phyloP scores from a whole-genome alignment of 2,888 invertebrate species.

The Chloroclysta siterata region DNA sequence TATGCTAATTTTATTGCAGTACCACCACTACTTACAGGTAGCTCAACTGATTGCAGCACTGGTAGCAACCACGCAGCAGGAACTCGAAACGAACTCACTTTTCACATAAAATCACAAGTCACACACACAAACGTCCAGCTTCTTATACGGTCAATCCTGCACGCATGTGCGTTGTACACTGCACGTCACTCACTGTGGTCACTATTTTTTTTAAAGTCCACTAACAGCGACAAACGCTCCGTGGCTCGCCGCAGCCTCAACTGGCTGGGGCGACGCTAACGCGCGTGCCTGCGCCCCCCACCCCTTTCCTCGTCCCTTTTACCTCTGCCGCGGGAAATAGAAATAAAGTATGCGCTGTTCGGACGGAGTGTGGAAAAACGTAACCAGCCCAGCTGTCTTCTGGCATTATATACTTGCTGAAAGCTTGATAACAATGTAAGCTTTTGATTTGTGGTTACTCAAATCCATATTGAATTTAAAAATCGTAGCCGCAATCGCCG shows the following conservation, averaged over 20 bases:
- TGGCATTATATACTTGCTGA: constrained; percentile 47
- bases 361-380: constrained; percentile 76
- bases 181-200: constrained; percentile 77
- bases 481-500: neutral
- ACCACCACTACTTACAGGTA: constrained; percentile 68
- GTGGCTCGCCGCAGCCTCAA: constrained; percentile 72
- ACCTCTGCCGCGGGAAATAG: constrained; percentile 82
- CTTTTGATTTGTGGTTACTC: neutral
- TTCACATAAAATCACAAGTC: constrained; percentile 72
- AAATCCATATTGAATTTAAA: neutral
- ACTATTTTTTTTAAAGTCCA: constrained; percentile 52
- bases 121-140: constrained; percentile 56
- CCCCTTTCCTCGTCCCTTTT: constrained; percentile 63
- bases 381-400: constrained; percentile 65
- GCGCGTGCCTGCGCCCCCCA: constrained; percentile 74
- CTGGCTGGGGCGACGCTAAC: constrained; percentile 82
- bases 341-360: constrained; percentile 79
- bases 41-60: constrained; percentile 54
- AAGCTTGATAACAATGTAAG: constrained; percentile 8
- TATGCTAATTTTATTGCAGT: constrained; percentile 62
- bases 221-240: constrained; percentile 59
- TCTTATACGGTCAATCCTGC: constrained; percentile 57
- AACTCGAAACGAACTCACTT: constrained; percentile 65
- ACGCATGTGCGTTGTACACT: constrained; percentile 67
- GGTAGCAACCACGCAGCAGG: constrained; percentile 49